Evolutionary conservation across 2,797 vertebrate genomes (phyloP), one percentile per base, ranked within the genome.

Genomic region (Macropus fuliginosus): DNA sequence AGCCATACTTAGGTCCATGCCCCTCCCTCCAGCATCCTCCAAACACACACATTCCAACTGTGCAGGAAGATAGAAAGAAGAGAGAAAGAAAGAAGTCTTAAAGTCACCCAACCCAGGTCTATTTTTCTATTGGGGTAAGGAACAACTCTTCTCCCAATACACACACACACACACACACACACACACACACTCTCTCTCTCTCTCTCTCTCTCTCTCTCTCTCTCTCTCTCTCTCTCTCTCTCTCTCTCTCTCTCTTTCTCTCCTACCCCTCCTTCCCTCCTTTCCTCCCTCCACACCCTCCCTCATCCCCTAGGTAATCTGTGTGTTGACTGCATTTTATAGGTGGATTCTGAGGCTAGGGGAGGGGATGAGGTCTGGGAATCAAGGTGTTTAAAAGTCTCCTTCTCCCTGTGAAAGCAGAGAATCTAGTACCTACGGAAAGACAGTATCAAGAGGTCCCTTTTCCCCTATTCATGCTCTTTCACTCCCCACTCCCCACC

Each of bases 91-190:
- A 81, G n/a, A 87, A 40, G 66, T 81, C 66, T 81, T 81, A 81
- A 81, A 40, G 40, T 24, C 66, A 81, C 2, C 66, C 8, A 9
- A 81, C 18, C 55, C 90, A 56, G 34, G 50, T 96, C 91, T 98
- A 96, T 96, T 97, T 97, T 97, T 97, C 96, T 98, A 98, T 34
- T 55, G 87, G 95, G 95, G 34, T 62, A 89, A 95, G 50, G 55
- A 96, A 28, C 55, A 62, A 81, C 56, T 54, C 50, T 74, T 59
- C 55, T 93, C n/a, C 66, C 66, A 81, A 62, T 29, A 62, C 12
- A 62, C 29, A 62, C 57, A 34, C 59, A 62, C 46, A 46, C 46
- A 46, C 46, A 46, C 46, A 46, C 46, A 46, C 46, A 46, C 46
- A 46, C 46, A 46, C 46, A 46, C 46, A 46, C 46, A 46, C 46